Base-by-base conservation (phyloP, 2,113 vertebrate genomes). In the Pogona vitticeps region DNA sequence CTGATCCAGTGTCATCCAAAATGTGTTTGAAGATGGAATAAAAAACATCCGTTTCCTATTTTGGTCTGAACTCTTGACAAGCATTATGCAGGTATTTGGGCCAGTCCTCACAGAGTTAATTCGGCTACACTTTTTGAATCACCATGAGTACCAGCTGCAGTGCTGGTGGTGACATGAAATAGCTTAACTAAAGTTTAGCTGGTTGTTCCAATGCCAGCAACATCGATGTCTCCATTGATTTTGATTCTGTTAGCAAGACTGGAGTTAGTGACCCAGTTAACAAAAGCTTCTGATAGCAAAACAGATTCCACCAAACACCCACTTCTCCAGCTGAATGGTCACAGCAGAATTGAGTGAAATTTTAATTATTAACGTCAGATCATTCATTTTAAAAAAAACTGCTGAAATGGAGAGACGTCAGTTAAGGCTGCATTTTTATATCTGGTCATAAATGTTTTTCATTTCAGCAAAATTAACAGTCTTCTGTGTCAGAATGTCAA, bases 371-470 rank as follows among this genome's bases (percentile, higher is more conserved):
- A 42, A 85, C 86, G 28, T 13, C 46, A 59, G 40, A 63, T 58
- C 42, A 84, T 1, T 73, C 61, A 15, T 75, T 20, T 65, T 18
- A n/a, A 89, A 88, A 89, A n/a, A 89, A 88, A 89, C 20, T 61
- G 17, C 70, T 56, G 20, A 92, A 76, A 83, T 20, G 84, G 82
- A 79, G 67, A 71, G 79, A 75, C 40, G 28, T 78, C 82, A 63
- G 78, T 84, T 82, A 67, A 80, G 72, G 46, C 65, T 73, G 6
- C 85, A 84, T 89, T 94, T 94, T 93, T 90, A 86, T 80, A 88
- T 76, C 76, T 87, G 92, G 58, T 71, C 78, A 71, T 73, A 92
- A 89, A 87, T 23, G 6, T 89, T 91, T 91, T 89, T 87, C 76
- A 84, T 58, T 6, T 26, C 81, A 91, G 71, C 92, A 91, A 91